Evolutionary conservation across 2,797 vertebrate species (phyloP).

Genomic region (Sebastes goodei): DNA sequence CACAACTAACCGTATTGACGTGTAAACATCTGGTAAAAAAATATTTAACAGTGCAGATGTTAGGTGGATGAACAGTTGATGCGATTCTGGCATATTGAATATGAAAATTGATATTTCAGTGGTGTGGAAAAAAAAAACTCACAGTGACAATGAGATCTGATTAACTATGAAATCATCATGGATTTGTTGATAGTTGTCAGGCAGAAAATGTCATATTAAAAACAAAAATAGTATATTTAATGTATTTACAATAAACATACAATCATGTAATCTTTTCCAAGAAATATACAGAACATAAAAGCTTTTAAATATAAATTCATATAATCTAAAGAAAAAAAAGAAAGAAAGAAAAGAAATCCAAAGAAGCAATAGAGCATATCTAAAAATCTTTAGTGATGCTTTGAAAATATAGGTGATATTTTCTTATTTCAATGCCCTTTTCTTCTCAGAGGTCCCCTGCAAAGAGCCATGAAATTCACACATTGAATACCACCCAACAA

Average conservation of each 20-base stretch:
- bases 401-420: slow-evolving; percentile 74
- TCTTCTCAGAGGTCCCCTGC: slow-evolving; percentile 51
- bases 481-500: slow-evolving; percentile 41
- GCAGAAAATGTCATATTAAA: slow-evolving; percentile 53
- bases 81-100: background rate
- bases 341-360: slow-evolving; percentile 34
- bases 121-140: background rate
- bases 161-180: background rate
- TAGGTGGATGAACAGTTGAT: background rate
- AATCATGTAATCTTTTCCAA: slow-evolving; percentile 79
- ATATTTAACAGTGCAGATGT: background rate
- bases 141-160: background rate
- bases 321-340: slow-evolving; percentile 50
- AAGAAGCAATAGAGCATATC: slow-evolving; percentile 66
- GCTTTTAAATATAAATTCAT: slow-evolving; percentile 75
- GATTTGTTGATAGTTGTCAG: background rate
- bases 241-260: slow-evolving; percentile 83
- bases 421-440: slow-evolving; percentile 67
- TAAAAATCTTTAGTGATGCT: slow-evolving; percentile 60
- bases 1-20: background rate
- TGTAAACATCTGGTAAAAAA: background rate
- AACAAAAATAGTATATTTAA: slow-evolving; percentile 85
- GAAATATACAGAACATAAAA: slow-evolving; percentile 78
- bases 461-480: slow-evolving; percentile 60
- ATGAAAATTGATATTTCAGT: background rate